Base-by-base conservation (phyloP, 1,140 invertebrate species). In the Calephelis nemesis region DNA sequence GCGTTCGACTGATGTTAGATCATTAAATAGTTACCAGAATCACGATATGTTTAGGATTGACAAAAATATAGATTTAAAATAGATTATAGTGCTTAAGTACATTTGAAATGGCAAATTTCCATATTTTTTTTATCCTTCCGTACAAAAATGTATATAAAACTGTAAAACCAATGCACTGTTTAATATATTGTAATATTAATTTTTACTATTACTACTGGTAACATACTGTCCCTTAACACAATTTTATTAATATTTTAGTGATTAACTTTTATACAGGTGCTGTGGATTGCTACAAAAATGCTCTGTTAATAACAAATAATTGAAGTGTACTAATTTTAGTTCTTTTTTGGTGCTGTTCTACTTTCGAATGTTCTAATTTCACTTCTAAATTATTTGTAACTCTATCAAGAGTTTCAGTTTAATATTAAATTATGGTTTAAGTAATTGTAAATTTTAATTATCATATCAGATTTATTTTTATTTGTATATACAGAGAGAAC, bases 21-120 rank as follows among this genome's bases (percentile, higher is more conserved):
- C 42, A 50, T 47, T 67, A n/a, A 58, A 67, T 67, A 67, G 65
- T 67, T 67, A 67, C 65, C 65, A 67, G 42, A 67, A 39, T 67
- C 65, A 67, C 65, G 50, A 67, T 67, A 47, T 47, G 47, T 64
- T 66, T 67, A 67, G 65, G 50, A 52, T 47, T 66, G 49, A 66
- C 65, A 47, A 47, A 58, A 64, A 48, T 30, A 30, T 67, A 66
- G 65, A 13, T 45, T 60, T 66, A 67, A 58, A 45, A 30, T 64
- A 67, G 50, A 42, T 67, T 47, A 65, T 12, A 66, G 13, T 42
- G 62, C 52, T 47, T 30, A 58, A 40, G 65, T 58, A 66, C 40
- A 19, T 50, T 45, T 42, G 52, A 58, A 15, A 19, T 58, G 47
- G 47, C 47, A 48, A 50, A 65, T 65, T 48, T 50, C 11, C 30